Base-by-base conservation (phyloP, 64 coral and sea anemone genomes). In the Pocillopora verrucosa region DNA sequence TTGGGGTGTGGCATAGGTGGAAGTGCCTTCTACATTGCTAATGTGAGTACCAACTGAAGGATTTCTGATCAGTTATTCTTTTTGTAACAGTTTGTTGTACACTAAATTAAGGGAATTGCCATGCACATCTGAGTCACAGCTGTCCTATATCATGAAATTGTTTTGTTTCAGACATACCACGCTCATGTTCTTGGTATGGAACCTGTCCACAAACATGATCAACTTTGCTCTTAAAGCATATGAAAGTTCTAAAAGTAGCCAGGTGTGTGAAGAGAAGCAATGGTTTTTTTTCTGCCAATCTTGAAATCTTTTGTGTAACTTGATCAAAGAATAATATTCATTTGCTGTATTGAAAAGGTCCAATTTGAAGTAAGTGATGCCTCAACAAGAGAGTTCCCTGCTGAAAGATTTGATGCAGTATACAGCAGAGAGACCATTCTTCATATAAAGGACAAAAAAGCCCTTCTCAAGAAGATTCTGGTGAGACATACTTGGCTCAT, bases 1-100 rank as follows among this genome's bases (percentile, higher is more conserved):
- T 72, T 98, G 85, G 96, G 96, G 70, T 95, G 93, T 91, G 96
- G 96, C 41, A 88, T 95, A 93, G 96, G 96, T 59, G 96, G 96
- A 7, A 95, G 96, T 93, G 88, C 90, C 30, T 98, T 98, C 65
- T 95, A 95, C 84, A 93, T 98, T 65, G 82, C 89, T 13, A 90
- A 98, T 91, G 96, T 98, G 65, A 74, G 82, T 72, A 34, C 11
- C 16, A 20, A 10, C 36, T 65, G 6, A 16, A 63, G 61, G 61
- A 63, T 13, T 63, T 63, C 61, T 4, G 61, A 13, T 4, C 11
- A 11, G 13, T 63, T 15, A 2, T 63, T 63, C 11, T 51, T 51
- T 51, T 51, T 51, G 41, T 51, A 51, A 51, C 7, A 7, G 41
- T 51, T 51, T 51, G 41, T 51, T 51, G 3, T 51, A 4, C 41